Evolutionary conservation across 2,888 invertebrate genomes (phyloP), one percentile per base, ranked within the genome.

Genomic region (Cryptocephalus moraei): DNA sequence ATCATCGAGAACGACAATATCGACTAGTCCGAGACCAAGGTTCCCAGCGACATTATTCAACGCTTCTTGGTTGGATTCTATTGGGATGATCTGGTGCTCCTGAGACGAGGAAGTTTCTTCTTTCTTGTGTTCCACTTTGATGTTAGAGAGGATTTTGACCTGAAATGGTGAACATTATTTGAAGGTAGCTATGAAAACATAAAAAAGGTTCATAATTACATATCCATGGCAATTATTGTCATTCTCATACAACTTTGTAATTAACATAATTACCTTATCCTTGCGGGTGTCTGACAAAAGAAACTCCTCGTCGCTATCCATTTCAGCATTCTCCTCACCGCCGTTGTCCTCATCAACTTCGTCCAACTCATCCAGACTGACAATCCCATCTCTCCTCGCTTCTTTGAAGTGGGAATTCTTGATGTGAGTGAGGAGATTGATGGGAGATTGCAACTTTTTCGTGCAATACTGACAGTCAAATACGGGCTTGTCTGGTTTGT

Each of bases 391-490:
- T 55, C 73, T 72, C 43, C 75, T 72, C 0, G 82, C 84, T 55
- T 80, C 77, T 45, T 75, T 73, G 62, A 78, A 79, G 61, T 87
- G 87, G 59, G 75, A 70, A 11, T 75, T 71, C 63, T 81, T 79
- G 59, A 87, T 75, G 62, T 88, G 88, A 4, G 79, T 76, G 68
- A 86, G 86, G 34, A 89, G 71, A 63, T 82, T 82, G 22, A 78
- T 72, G 52, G 82, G 79, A 32, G 86, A 76, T 31, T 80, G 76
- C 64, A 87, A 88, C 48, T 78, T 73, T 64, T 84, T 86, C 47
- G 79, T 77, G 63, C 91, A 91, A 62, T 87, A 87, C 43, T 82
- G 79, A 67, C 91, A 80, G 51, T 76, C 74, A 55, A 73, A 75
- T 13, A 40, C 48, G 8, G 34, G 43, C 41, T 41, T 48, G 39